Evolutionary conservation across 2,113 vertebrate species (phyloP).

Genomic region (Prietella phreatophila): DNA sequence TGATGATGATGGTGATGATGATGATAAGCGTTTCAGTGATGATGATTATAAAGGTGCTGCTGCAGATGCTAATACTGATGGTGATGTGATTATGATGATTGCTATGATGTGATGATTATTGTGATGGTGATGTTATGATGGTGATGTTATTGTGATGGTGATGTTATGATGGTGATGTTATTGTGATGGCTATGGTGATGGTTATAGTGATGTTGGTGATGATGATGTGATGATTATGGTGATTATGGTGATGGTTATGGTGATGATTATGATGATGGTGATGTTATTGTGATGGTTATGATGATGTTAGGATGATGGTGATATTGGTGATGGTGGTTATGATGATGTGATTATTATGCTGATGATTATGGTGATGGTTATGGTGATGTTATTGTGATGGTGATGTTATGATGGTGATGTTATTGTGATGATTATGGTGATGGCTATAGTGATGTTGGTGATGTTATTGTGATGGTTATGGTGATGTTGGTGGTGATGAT

Average conservation of each 20-base stretch:
- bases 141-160: too few relatives aligned
- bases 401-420: not conserved
- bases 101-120: not conserved
- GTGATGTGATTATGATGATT: not conserved
- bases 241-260: not conserved
- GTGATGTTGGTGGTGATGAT: not conserved
- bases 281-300: too few relatives aligned
- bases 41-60: not conserved
- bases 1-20: not conserved
- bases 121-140: not conserved
- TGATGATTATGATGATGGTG: not conserved
- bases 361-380: conserved; percentile 55
- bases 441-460: too few relatives aligned
- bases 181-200: not conserved
- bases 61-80: too few relatives aligned
- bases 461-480: too few relatives aligned
- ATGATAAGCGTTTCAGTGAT: not conserved
- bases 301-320: conserved; percentile 43
- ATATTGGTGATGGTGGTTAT: not conserved
- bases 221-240: conserved; percentile 45
- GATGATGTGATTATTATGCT: too few relatives aligned
- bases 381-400: too few relatives aligned
- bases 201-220: conserved; percentile 55
- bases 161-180: not conserved
- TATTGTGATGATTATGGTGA: too few relatives aligned